Evolutionary conservation across 1,140 invertebrate genomes (phyloP), one percentile per base, ranked within the genome.

Genomic region (Drosophila paulistorum): DNA sequence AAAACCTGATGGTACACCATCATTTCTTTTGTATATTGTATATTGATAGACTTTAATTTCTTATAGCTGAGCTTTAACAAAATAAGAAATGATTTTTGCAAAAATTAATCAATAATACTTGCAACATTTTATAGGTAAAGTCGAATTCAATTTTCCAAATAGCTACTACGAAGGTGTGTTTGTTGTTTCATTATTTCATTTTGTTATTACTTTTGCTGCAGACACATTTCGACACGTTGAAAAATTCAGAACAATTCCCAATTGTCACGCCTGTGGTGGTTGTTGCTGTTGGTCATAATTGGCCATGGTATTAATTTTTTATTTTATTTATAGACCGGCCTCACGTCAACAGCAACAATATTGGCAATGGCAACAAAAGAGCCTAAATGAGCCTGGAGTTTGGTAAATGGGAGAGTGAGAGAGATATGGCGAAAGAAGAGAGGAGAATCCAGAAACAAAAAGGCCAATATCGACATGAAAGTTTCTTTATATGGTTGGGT

Each of bases 291-390:
- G 74, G 39, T 58, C 68, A 72, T 81, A 80, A 81, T 73, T 77
- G 79, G 58, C n/a, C 58, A 41, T 55, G 48, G 65, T 68, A 81
- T 77, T 81, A 73, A 68, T 67, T 70, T 81, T 81, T 65, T 72
- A 77, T 51, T 60, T 65, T 70, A 70, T 67, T 81, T 68, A 77
- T 74, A 67, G 39, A 74, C 48, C 48, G 26, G 39, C 41, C 39
- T 7, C 48, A 64, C 17, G 13, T 11, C 11, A 51, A 60, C 59
- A 68, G 68, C 59, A 55, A 59, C 59, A 55, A 54, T 26, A 48
- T 60, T 61, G 20, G 45, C 20, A 48, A 48, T 17, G 17, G 45
- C 45, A 51, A 82, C 75, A 82, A 79, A 82, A 61, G 65, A 39
- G 61, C 35, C 71, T 66, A 82, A 82, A 83, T 83, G 67, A 83